phyloP scores from a whole-genome alignment of 2,113 vertebrate genomes.

The Chloroceryle aenea region DNA sequence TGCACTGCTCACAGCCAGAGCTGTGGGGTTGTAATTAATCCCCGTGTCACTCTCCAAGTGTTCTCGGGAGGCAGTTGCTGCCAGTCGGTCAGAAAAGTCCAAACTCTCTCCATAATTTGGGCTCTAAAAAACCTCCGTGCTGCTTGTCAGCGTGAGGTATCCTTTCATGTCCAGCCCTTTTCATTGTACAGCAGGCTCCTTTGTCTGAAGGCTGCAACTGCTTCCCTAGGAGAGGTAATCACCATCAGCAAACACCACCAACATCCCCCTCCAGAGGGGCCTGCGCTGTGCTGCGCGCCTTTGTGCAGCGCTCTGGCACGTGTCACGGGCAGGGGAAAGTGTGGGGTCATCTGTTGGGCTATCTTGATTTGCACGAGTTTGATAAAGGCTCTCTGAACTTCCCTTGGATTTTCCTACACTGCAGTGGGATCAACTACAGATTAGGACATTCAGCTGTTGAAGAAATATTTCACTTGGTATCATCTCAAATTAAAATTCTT shows the following conservation, averaged over 20 bases:
- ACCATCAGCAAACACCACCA: neutral
- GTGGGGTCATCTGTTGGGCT: no score
- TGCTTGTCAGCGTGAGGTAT: neutral
- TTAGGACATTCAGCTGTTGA: neutral
- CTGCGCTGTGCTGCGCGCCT: accelerated
- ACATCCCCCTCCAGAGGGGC: neutral
- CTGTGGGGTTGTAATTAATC: neutral
- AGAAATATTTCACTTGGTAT: neutral
- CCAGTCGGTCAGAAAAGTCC: neutral
- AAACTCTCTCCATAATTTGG: neutral
- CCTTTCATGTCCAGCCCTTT: neutral
- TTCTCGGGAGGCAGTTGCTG: neutral
- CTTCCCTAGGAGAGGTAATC: neutral
- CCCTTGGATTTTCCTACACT: neutral
- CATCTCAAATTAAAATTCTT: neutral
- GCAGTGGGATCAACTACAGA: neutral
- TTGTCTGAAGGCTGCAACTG: neutral
- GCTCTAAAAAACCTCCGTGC: neutral
- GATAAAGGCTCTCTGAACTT: neutral
- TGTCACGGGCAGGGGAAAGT: neutral
- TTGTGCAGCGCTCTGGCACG: neutral
- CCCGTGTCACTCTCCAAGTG: neutral
- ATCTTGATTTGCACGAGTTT: neutral
- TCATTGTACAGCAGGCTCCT: neutral
- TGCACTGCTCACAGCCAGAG: neutral